Percentiles rank a stretch among this genome's conserved stretches.
Evolutionary conservation across 1,140 invertebrate genomes (phyloP).

Genomic region (Drosophila lowei): DNA sequence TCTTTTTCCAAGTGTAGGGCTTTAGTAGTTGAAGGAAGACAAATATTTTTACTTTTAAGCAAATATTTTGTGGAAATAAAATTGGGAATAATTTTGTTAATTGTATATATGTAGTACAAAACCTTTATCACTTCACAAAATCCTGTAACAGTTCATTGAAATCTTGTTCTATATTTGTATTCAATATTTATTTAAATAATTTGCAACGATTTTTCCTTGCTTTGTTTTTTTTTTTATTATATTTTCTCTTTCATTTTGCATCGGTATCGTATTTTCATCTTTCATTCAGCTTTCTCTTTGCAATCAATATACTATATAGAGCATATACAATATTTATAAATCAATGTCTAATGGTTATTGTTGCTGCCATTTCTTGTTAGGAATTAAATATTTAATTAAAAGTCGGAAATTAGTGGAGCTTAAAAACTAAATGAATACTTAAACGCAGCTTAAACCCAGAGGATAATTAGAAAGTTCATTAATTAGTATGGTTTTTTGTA

Average conservation of each 20-base stretch:
- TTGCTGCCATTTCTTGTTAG: conserved; percentile 36
- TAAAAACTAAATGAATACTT: conserved; percentile 70
- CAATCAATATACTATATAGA: conserved; percentile 7
- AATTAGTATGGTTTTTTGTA: conserved; percentile 15
- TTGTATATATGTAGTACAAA: no score
- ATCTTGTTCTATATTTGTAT: conserved; percentile 51
- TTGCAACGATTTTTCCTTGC: conserved; percentile 54
- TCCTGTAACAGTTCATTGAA: not conserved
- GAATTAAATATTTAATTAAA: conserved; percentile 49
- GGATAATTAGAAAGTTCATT: not conserved
- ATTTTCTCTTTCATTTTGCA: conserved; percentile 11
- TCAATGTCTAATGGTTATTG: conserved; percentile 31
- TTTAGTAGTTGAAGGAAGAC: no score
- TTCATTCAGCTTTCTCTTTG: conserved; percentile 28
- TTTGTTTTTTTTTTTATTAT: conserved; percentile 42
- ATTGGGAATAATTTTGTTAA: no score
- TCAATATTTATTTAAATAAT: conserved; percentile 80
- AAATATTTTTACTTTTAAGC: no score
- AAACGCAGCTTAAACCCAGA: conserved; percentile 35
- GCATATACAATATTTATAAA: conserved; percentile 43
- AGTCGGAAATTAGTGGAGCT: conserved; percentile 43
- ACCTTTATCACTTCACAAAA: no score
- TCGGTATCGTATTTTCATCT: not conserved
- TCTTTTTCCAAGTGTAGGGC: no score
- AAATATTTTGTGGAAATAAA: not conserved